Percentiles rank a stretch among this genome's conserved stretches.
phyloP scores from a whole-genome alignment of 2,888 invertebrate genomes.

The Biston stratarius region DNA sequence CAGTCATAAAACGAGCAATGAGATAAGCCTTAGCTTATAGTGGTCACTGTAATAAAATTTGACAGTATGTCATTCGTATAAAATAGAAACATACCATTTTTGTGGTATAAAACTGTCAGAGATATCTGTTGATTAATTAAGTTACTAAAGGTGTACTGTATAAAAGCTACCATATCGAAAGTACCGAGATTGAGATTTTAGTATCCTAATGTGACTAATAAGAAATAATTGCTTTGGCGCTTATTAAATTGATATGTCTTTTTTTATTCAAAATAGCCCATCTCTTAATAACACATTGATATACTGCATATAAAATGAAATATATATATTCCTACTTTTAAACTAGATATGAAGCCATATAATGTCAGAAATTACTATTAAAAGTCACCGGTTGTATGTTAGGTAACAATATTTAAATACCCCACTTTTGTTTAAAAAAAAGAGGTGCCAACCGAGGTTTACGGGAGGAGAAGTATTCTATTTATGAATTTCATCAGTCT shows the following conservation, averaged over 20 bases:
- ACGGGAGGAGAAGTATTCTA: too few relatives aligned
- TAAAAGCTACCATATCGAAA: slow-evolving; percentile 5
- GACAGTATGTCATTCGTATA: slow-evolving; percentile 73
- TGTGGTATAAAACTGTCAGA: slow-evolving; percentile 42
- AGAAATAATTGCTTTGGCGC: slow-evolving; percentile 24
- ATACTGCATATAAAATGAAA: neutral
- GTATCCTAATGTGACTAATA: slow-evolving; percentile 3
- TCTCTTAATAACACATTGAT: neutral
- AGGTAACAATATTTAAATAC: too few relatives aligned
- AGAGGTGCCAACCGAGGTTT: too few relatives aligned
- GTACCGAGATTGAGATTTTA: slow-evolving; percentile 23
- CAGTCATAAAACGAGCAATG: slow-evolving; percentile 71
- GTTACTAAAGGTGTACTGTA: slow-evolving; percentile 26
- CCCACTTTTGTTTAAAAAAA: too few relatives aligned
- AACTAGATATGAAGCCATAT: too few relatives aligned
- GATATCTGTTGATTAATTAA: slow-evolving; percentile 45
- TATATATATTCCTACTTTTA: neutral
- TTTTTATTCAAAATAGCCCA: too few relatives aligned
- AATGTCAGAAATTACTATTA: too few relatives aligned
- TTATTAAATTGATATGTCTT: neutral
- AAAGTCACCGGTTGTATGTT: too few relatives aligned
- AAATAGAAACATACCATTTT: slow-evolving; percentile 56
- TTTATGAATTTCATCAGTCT: too few relatives aligned
- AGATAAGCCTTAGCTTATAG: slow-evolving; percentile 63
- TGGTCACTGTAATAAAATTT: slow-evolving; percentile 73